Evolutionary conservation across 2,888 invertebrate species (phyloP).

Genomic region (Neoaliturus tenellus): DNA sequence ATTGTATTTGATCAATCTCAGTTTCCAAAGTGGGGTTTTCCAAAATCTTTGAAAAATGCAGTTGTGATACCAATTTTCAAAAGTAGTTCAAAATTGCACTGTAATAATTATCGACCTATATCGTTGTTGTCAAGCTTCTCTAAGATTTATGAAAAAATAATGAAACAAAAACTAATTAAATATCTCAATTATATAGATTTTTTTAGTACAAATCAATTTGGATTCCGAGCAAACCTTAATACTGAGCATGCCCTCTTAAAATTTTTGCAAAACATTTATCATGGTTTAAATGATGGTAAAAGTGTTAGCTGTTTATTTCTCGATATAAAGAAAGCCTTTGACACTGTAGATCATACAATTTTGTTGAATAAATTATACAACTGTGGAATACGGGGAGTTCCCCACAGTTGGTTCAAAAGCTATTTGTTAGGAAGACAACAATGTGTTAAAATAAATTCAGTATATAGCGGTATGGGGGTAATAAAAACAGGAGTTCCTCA

Average conservation of each 20-base stretch:
- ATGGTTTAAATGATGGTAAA: slow-evolving; percentile 9
- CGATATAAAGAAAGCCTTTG: slow-evolving; percentile 51
- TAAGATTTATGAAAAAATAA: too few relatives aligned
- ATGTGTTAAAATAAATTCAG: slow-evolving; percentile 53
- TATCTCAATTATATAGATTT: too few relatives aligned
- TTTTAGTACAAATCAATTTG: slow-evolving; percentile 39
- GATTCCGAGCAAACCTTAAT: background rate
- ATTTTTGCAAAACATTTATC: slow-evolving; percentile 8
- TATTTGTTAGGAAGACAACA: slow-evolving; percentile 59
- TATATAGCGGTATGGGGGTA: slow-evolving; percentile 19
- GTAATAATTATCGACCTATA: too few relatives aligned
- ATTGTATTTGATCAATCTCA: too few relatives aligned
- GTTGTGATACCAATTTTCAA: too few relatives aligned
- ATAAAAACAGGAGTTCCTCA: slow-evolving; percentile 59
- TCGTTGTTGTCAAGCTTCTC: too few relatives aligned
- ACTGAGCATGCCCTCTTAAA: slow-evolving; percentile 36
- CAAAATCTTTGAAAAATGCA: too few relatives aligned
- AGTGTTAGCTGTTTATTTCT: slow-evolving; percentile 25
- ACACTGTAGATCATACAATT: slow-evolving; percentile 45
- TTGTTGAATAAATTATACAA: slow-evolving; percentile 29
- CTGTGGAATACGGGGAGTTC: slow-evolving; percentile 56
- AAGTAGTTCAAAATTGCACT: too few relatives aligned
- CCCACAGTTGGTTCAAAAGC: slow-evolving; percentile 53
- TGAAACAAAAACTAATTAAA: too few relatives aligned
- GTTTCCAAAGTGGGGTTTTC: too few relatives aligned